Evolutionary conservation across 2,797 vertebrate genomes (phyloP), one percentile per base, ranked within the genome.

Genomic region (Notoglanidium macrostoma): DNA sequence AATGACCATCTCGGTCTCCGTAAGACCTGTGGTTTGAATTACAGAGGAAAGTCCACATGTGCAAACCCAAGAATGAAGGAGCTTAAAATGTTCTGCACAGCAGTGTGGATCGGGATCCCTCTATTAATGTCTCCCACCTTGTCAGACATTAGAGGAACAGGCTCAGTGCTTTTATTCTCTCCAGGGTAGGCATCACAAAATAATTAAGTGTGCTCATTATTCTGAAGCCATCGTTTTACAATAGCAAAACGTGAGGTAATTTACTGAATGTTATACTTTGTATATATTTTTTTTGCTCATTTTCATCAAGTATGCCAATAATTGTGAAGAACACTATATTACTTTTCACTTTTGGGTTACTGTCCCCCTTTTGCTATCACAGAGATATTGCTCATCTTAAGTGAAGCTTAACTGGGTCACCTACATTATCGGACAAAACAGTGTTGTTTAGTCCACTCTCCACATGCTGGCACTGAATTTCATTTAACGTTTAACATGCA

Each of bases 401-500:
- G 54, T 68, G 15, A 80, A 87, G 86, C 76, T 63, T 87, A 91
- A 91, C 83, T 92, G 86, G 92, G 90, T 91, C 89, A 92, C 89
- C 89, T 87, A 89, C 79, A 91, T 90, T 88, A 80, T 80, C 54
- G 87, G 84, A 77, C 32, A 14, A 26, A 80, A 80, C 86, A 57
- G 29, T 76, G 19, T 83, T 76, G 73, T 87, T 88, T 55, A 44
- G 49, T 61, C 46, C 15, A 63, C 77, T 15, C 84, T 57, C 32
- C n/a, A 35, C 29, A 78, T 81, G 44, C 46, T 35, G 57, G 32
- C 15, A 29, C 57, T 63, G 17, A 84, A 78, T 68, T 87, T 76
- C 29, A 80, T 90, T 90, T 76, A 83, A 51, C 7, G 5, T 63
- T 72, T 67, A 26, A 44, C 70, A 87, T 61, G 55, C 55, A 29